Percentiles rank a stretch among this genome's conserved stretches.
These are phyloP conservation scores for Microcebus ravelobensis DNA, from an alignment of 2,113 vertebrate species.

Conservation along the genomic window DNA sequence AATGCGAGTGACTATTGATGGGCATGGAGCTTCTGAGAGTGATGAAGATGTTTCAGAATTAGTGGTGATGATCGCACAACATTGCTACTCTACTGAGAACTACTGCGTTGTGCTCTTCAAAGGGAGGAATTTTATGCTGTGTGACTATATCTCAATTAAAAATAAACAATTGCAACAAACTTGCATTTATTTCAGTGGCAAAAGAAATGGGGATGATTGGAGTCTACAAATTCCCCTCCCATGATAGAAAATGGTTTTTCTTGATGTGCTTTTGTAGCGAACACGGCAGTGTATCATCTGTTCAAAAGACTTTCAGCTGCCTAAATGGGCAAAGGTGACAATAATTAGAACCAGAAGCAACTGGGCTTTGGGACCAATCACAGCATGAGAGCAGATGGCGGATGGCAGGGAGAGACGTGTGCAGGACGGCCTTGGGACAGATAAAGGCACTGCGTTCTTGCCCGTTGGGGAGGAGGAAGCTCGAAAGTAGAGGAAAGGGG, in stretches of 20 bases:
- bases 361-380: constrained; percentile 16
- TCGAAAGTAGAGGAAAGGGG: neutral
- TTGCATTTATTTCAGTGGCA: neutral
- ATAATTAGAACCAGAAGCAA: constrained; percentile 41
- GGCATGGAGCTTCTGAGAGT: neutral
- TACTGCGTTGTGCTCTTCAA: neutral
- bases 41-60: neutral
- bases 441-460: neutral
- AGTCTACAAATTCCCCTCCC: neutral
- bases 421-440: constrained; percentile 37
- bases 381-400: constrained; percentile 46
- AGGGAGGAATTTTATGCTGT: neutral
- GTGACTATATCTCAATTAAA: neutral
- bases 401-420: neutral
- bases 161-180: neutral
- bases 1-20: neutral
- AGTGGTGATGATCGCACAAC: too few species aligned
- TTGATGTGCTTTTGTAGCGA: neutral
- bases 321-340: constrained; percentile 4
- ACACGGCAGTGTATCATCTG: neutral
- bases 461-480: neutral
- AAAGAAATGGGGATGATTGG: neutral
- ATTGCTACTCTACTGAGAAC: neutral
- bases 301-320: neutral
- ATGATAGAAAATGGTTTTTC: neutral